phyloP scores from a whole-genome alignment of 2,888 invertebrate species.

The Gortyna flavago region DNA sequence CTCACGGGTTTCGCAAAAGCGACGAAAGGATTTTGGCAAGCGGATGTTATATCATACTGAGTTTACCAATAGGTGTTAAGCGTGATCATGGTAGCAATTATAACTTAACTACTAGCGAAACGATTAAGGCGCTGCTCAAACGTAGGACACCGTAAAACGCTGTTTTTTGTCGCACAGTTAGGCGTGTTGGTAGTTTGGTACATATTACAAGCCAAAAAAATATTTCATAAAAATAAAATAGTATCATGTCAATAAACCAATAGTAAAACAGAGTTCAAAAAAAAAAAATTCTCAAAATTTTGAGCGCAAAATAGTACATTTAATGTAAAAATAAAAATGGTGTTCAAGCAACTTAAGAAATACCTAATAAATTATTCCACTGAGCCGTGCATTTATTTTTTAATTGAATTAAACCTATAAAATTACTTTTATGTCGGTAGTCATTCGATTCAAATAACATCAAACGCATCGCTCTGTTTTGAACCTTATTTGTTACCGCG shows the following conservation, averaged over 20 bases:
- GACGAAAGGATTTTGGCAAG: neutral
- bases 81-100: slow-evolving; percentile 20
- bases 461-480: neutral
- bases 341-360: neutral
- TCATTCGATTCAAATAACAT: neutral
- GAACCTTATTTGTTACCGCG: neutral
- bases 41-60: slow-evolving; percentile 18
- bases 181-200: neutral
- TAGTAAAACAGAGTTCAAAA: neutral
- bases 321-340: neutral
- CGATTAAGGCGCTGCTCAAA: too few species aligned
- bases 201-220: too few species aligned
- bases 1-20: slow-evolving; percentile 22
- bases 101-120: neutral
- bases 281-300: neutral
- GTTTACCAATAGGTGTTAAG: slow-evolving; percentile 19
- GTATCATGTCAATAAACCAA: too few species aligned
- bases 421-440: neutral
- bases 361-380: neutral
- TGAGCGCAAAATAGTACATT: neutral
- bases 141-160: too few species aligned
- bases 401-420: neutral
- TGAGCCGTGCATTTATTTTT: neutral
- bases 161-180: too few species aligned
- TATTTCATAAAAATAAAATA: too few species aligned